Evolutionary conservation across 2,888 invertebrate species (phyloP).

Genomic region (Laothoe populi): DNA sequence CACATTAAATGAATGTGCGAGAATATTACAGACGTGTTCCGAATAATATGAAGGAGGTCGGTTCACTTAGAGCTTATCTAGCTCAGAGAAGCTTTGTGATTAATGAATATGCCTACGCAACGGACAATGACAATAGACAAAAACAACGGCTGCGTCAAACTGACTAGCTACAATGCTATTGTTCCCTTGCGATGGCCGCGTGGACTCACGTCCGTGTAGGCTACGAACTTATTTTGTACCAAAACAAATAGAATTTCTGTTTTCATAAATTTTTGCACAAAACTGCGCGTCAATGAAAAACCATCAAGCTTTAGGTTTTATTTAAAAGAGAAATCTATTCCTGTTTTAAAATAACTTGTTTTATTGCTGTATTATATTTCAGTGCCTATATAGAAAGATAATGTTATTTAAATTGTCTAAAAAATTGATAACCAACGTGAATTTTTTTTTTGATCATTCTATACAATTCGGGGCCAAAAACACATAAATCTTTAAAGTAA

Average conservation of each 20-base stretch:
- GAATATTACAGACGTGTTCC: slow-evolving; percentile 43
- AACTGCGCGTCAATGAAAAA: too few species aligned
- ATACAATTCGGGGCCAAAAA: too few species aligned
- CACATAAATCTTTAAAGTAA: not conserved
- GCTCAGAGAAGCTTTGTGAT: slow-evolving; percentile 72
- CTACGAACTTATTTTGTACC: not conserved
- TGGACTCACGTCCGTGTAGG: slow-evolving; percentile 46
- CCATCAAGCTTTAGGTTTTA: too few species aligned
- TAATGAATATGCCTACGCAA: slow-evolving; percentile 74
- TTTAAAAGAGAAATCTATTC: too few species aligned
- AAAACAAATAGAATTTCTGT: too few species aligned
- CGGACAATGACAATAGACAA: slow-evolving; percentile 49
- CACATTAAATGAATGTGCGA: slow-evolving; percentile 28
- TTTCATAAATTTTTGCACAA: too few species aligned
- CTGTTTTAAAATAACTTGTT: too few species aligned
- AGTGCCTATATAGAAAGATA: too few species aligned
- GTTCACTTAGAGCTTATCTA: slow-evolving; percentile 65
- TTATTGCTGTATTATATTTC: too few species aligned
- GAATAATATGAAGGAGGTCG: slow-evolving; percentile 62
- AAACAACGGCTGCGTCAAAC: slow-evolving; percentile 73
- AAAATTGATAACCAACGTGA: too few species aligned
- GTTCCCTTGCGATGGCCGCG: slow-evolving; percentile 53
- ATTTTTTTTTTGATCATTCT: too few species aligned
- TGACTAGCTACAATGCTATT: slow-evolving; percentile 61
- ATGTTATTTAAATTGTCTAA: too few species aligned